phyloP scores from a whole-genome alignment of 1,140 invertebrate genomes.

The Drosophila lacteicornis region DNA sequence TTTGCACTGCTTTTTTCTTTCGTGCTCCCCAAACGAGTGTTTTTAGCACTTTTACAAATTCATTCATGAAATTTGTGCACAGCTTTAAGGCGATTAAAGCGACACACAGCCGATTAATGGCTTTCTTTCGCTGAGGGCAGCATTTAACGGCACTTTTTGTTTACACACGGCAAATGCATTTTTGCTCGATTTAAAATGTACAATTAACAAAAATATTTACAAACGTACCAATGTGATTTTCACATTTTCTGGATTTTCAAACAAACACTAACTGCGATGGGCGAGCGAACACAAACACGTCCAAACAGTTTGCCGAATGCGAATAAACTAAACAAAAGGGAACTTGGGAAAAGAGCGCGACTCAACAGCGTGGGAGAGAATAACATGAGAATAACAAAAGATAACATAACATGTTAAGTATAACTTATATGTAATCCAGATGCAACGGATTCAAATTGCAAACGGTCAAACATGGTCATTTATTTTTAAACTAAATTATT shows the following conservation, averaged over 20 bases:
- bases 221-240: conserved; percentile 22
- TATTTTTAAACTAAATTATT: too few species aligned
- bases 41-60: conserved; percentile 57
- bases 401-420: too few species aligned
- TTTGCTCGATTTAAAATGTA: conserved; percentile 31
- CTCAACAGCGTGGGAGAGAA: too few species aligned
- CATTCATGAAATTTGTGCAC: conserved; percentile 67
- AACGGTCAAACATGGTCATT: too few species aligned
- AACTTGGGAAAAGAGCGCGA: too few species aligned
- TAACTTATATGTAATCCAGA: too few species aligned
- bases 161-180: conserved; percentile 42
- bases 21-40: not conserved
- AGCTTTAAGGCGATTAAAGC: conserved; percentile 45
- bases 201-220: conserved; percentile 60
- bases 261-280: too few species aligned
- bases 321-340: too few species aligned
- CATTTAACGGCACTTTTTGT: conserved; percentile 23
- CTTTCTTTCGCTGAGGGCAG: conserved; percentile 32
- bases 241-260: not conserved
- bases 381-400: too few species aligned
- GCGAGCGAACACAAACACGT: too few species aligned
- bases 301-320: too few species aligned
- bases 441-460: too few species aligned
- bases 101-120: conserved; percentile 8
- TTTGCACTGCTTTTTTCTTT: conserved; percentile 41